Conservation (phyloP, 2,113 vertebrate species). For the Globicephala melas region DNA sequence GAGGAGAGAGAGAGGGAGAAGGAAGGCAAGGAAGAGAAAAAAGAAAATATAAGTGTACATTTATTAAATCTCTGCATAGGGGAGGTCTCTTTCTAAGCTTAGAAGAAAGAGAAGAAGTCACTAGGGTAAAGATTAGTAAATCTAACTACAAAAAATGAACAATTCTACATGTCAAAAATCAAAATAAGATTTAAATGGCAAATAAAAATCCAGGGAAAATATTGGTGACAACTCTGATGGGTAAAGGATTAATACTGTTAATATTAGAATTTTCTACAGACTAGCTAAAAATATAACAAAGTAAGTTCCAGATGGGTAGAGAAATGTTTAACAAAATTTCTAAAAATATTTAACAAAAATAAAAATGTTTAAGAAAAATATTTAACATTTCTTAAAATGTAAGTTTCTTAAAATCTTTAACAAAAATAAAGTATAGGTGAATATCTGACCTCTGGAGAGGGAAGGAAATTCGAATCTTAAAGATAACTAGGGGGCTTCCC, state of each 20-base stretch:
- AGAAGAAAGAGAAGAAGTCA: neutral
- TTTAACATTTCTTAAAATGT: neutral
- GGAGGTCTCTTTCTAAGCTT: neutral
- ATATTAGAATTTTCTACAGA: neutral
- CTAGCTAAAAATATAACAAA: constrained; percentile 16
- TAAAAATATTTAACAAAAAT: neutral
- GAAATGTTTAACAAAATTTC: constrained; percentile 12
- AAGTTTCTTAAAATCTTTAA: neutral
- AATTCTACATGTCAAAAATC: neutral
- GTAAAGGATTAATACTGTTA: constrained; percentile 32
- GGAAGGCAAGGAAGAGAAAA: neutral
- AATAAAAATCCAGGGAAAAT: constrained; percentile 1
- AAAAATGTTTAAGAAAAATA: constrained; percentile 6
- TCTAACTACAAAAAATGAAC: constrained; percentile 7
- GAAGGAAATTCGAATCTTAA: neutral
- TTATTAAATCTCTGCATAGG: neutral
- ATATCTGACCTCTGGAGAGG: neutral
- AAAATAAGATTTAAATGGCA: constrained; percentile 41
- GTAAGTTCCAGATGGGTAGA: neutral
- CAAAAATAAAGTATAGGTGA: neutral
- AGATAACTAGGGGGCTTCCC: neutral
- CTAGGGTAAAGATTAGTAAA: neutral
- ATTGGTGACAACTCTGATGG: neutral
- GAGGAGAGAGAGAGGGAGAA: neutral
- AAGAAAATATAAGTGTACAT: neutral